Conservation (phyloP, 2,113 vertebrate species). For the Cisticola juncidis region DNA sequence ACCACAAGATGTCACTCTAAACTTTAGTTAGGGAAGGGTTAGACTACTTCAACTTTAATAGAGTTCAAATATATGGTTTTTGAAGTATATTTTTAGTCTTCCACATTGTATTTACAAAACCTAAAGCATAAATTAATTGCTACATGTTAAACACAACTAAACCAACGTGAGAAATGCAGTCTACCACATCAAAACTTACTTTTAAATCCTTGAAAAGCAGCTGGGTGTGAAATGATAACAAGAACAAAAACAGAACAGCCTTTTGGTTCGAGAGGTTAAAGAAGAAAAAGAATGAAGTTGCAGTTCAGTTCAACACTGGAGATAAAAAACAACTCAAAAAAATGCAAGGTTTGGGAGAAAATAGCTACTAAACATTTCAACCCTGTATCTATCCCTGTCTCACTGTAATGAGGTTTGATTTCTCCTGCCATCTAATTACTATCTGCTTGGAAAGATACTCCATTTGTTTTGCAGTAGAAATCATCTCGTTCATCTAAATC, state of each 20-base stretch:
- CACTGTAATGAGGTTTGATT: neutral
- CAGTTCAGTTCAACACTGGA: neutral
- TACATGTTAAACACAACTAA: neutral
- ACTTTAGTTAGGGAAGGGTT: constrained; percentile 25
- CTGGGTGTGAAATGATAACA: neutral
- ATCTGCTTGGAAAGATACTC: neutral
- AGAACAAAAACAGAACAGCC: neutral
- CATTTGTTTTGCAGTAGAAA: neutral
- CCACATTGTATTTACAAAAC: neutral
- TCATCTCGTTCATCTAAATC: neutral
- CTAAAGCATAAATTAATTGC: neutral
- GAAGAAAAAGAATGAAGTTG: neutral
- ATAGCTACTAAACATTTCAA: neutral
- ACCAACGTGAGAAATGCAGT: neutral
- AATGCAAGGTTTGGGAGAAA: neutral
- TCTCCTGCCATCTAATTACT: neutral
- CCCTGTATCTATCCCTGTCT: neutral
- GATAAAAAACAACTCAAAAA: neutral
- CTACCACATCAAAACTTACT: neutral
- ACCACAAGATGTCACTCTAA: constrained; percentile 81
- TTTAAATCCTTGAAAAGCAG: neutral
- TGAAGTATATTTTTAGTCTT: neutral
- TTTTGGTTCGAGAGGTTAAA: neutral
- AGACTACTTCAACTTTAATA: neutral
- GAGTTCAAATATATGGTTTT: neutral